Conservation (phyloP, 2,888 invertebrate species). For the Aleiodes leptofemur region DNA sequence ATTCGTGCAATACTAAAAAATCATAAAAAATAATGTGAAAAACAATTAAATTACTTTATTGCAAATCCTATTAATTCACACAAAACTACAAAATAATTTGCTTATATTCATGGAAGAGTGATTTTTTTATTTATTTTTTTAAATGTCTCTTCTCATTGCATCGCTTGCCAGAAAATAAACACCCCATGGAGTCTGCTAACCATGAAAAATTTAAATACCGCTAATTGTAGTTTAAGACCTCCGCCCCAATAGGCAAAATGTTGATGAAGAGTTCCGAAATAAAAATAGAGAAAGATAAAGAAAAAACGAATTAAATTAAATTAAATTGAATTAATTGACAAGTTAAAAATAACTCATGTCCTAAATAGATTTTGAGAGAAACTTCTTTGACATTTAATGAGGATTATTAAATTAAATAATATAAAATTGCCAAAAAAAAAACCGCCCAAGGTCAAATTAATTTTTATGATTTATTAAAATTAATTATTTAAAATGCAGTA, state of each 20-base stretch:
- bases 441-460: conserved; percentile 66
- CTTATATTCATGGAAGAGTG: conserved; percentile 18
- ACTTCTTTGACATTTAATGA: conserved; percentile 41
- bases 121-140: background rate
- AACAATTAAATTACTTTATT: background rate
- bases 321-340: conserved; percentile 56
- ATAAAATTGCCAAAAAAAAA: conserved; percentile 56
- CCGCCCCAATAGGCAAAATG: conserved; percentile 67
- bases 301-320: no score
- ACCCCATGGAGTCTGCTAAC: conserved; percentile 60
- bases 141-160: conserved; percentile 12
- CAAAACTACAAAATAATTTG: background rate
- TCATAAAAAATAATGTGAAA: background rate
- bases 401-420: conserved; percentile 38
- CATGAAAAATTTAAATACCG: conserved; percentile 65
- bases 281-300: conserved; percentile 61
- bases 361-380: conserved; percentile 33
- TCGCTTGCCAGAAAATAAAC: conserved; percentile 1
- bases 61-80: conserved; percentile 11
- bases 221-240: conserved; percentile 72
- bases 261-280: conserved; percentile 65
- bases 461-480: conserved; percentile 63
- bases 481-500: conserved; percentile 16
- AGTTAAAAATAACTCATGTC: conserved; percentile 28
- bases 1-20: background rate